Conservation (phyloP, 2,888 invertebrate genomes). For the Volucella bombylans region DNA sequence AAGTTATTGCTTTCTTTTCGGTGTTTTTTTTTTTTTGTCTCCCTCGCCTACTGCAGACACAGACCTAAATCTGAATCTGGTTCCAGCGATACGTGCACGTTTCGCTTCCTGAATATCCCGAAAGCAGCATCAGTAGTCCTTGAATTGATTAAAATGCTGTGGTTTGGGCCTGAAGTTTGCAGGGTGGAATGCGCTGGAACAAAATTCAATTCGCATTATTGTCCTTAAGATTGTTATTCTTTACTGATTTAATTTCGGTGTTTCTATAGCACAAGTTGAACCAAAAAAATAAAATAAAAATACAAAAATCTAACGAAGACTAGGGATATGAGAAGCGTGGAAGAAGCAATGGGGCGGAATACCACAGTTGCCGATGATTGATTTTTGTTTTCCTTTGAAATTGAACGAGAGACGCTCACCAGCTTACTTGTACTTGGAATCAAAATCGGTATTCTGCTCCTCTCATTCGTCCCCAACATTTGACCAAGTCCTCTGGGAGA, state of each 20-base stretch:
- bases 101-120: slow-evolving; percentile 45
- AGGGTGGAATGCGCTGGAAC: slow-evolving; percentile 20
- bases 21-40: slow-evolving; percentile 20
- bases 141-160: slow-evolving; percentile 50
- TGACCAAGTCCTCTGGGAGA: not conserved
- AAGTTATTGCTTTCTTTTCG: slow-evolving; percentile 69
- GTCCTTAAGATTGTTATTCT: slow-evolving; percentile 74
- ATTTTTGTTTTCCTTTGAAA: slow-evolving; percentile 72
- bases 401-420: slow-evolving; percentile 53
- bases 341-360: slow-evolving; percentile 70
- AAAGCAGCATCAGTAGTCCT: slow-evolving; percentile 2
- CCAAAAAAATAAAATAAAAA: not conserved
- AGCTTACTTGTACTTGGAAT: not conserved
- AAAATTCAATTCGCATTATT: slow-evolving; percentile 73
- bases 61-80: slow-evolving; percentile 1
- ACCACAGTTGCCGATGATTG: slow-evolving; percentile 72
- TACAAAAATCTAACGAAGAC: slow-evolving; percentile 5
- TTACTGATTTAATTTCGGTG: slow-evolving; percentile 70
- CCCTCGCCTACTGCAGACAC: slow-evolving; percentile 10
- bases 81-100: slow-evolving; percentile 53
- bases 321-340: not conserved
- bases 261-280: slow-evolving; percentile 27
- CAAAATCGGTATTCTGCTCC: not conserved
- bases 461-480: no score
- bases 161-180: slow-evolving; percentile 21